phyloP scores from a whole-genome alignment of 1,140 invertebrate genomes.

The Drosophila malerkotliana region DNA sequence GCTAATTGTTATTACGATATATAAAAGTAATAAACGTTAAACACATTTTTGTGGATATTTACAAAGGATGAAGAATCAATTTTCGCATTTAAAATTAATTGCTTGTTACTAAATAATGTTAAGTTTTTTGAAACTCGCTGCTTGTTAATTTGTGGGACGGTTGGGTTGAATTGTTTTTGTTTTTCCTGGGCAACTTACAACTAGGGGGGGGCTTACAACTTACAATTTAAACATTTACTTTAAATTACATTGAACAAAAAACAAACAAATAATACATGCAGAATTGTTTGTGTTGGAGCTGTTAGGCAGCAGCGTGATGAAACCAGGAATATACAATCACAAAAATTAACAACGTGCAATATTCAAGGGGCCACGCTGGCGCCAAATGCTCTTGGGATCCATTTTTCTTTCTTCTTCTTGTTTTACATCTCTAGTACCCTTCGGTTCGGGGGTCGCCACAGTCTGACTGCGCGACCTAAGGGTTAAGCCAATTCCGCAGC shows the following conservation, averaged over 20 bases:
- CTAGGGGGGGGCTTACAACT: constrained; percentile 22
- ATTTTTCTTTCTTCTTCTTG: constrained; percentile 8
- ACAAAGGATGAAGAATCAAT: constrained; percentile 51
- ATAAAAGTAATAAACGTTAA: constrained; percentile 77
- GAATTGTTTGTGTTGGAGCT: constrained; percentile 6
- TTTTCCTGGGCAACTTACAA: constrained; percentile 56
- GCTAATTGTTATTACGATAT: constrained; percentile 73
- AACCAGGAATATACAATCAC: constrained; percentile 80
- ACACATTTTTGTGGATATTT: constrained; percentile 55
- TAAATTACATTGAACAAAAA: constrained; percentile 64
- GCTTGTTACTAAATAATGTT: constrained; percentile 43
- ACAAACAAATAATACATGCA: constrained; percentile 68
- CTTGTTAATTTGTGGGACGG: constrained; percentile 51
- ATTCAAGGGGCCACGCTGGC: constrained; percentile 58
- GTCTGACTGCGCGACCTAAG: constrained; percentile 49
- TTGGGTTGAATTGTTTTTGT: constrained; percentile 54
- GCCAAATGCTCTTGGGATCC: constrained; percentile 14
- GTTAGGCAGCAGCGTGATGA: constrained; percentile 27
- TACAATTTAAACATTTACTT: constrained; percentile 56
- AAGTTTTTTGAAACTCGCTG: constrained; percentile 28
- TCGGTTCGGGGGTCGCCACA: constrained; percentile 21
- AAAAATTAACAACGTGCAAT: constrained; percentile 84
- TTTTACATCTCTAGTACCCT: constrained; percentile 2
- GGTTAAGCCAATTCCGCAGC: constrained; percentile 62
- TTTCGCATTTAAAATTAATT: constrained; percentile 43